phyloP scores from a whole-genome alignment of 2,888 invertebrate species.

The Ennomos fuscantarius region DNA sequence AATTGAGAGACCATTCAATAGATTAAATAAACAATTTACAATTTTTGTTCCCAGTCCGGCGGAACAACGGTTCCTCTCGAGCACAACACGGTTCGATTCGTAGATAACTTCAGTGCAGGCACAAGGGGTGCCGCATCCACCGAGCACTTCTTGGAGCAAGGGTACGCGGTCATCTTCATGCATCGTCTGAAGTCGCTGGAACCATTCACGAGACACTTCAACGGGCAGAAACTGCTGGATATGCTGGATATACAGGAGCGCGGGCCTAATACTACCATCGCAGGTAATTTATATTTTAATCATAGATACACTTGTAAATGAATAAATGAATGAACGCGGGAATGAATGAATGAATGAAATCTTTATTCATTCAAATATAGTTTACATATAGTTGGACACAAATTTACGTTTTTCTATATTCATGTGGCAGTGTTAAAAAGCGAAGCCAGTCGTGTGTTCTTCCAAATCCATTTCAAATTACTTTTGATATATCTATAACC shows the following conservation, averaged over 20 bases:
- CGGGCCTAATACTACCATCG: constrained; percentile 87
- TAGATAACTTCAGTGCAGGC: constrained; percentile 99
- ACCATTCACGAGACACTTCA: constrained; percentile 96
- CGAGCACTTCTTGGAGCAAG: constrained; percentile 95
- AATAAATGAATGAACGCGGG: too few relatives aligned
- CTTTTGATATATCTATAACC: too few relatives aligned
- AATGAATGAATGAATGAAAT: too few relatives aligned
- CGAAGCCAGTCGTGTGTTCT: too few relatives aligned
- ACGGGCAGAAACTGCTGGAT: constrained; percentile 90
- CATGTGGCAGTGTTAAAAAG: too few relatives aligned
- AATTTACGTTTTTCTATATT: too few relatives aligned
- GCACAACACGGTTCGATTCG: constrained; percentile 98
- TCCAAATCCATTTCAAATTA: too few relatives aligned
- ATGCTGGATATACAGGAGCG: constrained; percentile 89
- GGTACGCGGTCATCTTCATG: constrained; percentile 97
- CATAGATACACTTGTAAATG: too few relatives aligned
- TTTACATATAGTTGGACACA: too few relatives aligned
- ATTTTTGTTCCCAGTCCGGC: constrained; percentile 89
- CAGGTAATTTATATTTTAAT: constrained; percentile 69
- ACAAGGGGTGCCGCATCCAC: constrained; percentile 97
- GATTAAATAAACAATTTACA: background rate
- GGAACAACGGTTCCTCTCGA: constrained; percentile 99
- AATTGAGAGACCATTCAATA: too few relatives aligned
- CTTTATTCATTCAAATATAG: too few relatives aligned
- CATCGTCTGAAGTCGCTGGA: constrained; percentile 95